A percentile compares a stretch with the other conserved stretches of the same genome.
Conservation (phyloP, 1,140 invertebrate genomes). For the Leptinotarsa defecta region DNA sequence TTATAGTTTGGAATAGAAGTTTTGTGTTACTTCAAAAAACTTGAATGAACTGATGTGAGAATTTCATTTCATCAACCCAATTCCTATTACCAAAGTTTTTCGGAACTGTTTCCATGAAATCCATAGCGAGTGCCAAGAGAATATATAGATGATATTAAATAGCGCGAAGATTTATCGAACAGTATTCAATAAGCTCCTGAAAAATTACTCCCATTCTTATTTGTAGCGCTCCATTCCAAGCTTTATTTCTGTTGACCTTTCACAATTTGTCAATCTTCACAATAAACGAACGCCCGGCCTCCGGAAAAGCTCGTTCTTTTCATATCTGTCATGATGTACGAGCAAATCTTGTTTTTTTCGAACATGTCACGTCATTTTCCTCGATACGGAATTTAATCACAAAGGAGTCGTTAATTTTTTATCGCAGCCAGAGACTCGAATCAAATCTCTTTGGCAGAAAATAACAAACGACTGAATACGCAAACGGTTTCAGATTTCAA, state of each 20-base stretch:
- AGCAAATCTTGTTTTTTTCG: too few species aligned
- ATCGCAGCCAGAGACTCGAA: too few species aligned
- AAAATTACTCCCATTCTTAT: slow-evolving; percentile 11
- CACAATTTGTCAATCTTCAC: slow-evolving; percentile 12
- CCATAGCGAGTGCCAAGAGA: neutral
- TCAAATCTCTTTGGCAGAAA: too few species aligned
- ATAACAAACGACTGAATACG: too few species aligned
- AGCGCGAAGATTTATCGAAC: slow-evolving; percentile 1
- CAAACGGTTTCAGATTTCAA: too few species aligned
- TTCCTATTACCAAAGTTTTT: neutral
- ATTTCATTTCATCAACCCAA: neutral
- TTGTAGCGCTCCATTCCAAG: slow-evolving; percentile 8
- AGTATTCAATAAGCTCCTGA: slow-evolving; percentile 9
- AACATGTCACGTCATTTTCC: too few species aligned
- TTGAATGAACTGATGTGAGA: neutral
- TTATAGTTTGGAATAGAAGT: too few species aligned
- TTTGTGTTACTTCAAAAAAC: neutral
- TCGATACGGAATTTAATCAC: too few species aligned
- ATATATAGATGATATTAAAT: neutral
- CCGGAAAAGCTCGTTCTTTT: too few species aligned
- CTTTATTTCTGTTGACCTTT: slow-evolving; percentile 12
- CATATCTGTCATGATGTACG: too few species aligned
- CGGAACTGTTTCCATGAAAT: neutral
- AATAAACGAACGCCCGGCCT: neutral
- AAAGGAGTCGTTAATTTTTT: too few species aligned